Base-by-base conservation (phyloP, 64 coral and sea anemone genomes). In the Stichodactyla helianthus region DNA sequence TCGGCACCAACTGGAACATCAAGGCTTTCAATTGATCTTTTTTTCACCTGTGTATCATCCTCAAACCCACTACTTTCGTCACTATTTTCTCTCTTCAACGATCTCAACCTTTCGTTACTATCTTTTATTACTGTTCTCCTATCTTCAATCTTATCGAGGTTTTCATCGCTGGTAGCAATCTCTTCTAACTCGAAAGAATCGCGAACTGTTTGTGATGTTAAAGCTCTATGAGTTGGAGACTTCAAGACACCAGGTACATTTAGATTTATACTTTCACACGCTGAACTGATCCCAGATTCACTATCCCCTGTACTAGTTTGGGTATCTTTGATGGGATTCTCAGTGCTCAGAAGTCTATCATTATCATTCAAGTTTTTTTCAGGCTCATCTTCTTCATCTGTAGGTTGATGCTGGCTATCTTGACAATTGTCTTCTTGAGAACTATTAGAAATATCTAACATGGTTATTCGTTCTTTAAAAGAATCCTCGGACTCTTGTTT, bases 101-200 rank as follows among this genome's bases (percentile, higher is more conserved):
- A 8, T 87, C 88, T 55, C 71, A 19, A 19, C 23, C 10, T 77
- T 77, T 50, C 52, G 79, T 90, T 20, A 35, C 83, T 35, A 18
- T 89, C 79, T 55, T 68, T 85, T 7, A 86, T 77, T 55, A 59
- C 25, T 15, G 31, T 58, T 61, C 57, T 65, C 51, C 88, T 84
- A 6, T 50, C 63, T 54, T 63, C 82, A 10, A 91, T 91, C 71
- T 91, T 91, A 63, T 88, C 85, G 52, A 89, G 82, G 16, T 95
- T 86, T 16, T 88, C 93, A 58, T 89, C 89, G 51, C 86, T 85
- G 52, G 89, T 95, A 44, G 87, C 83, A 54, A 95, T 83, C 68
- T 95, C 93, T 76, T 95, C 93, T 51, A 95, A 55, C 76, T 95
- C 93, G 82, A 95, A 95, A 10, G 93, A 95, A 55, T 95, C 90